Evolutionary conservation across 2,888 invertebrate species (phyloP).

Genomic region (Cryptocephalus primarius): DNA sequence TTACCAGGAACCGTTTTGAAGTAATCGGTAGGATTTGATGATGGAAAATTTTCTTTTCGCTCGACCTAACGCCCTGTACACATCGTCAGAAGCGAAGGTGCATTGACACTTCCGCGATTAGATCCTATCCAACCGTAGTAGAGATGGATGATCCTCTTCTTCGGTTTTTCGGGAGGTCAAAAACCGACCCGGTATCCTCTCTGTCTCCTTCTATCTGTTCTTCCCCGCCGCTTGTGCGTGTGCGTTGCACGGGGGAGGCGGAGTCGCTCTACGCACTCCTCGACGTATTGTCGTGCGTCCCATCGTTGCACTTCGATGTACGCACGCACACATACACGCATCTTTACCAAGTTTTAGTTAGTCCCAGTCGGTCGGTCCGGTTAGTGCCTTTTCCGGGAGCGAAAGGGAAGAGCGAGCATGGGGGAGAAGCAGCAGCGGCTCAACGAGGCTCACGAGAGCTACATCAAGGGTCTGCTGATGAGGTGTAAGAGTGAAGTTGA

Average conservation of each 20-base stretch:
- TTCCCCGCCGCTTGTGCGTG: constrained; percentile 22
- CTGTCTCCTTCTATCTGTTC: constrained; percentile 19
- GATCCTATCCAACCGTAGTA: not conserved
- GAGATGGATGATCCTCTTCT: constrained; percentile 7
- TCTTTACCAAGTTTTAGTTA: not conserved
- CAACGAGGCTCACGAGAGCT: constrained; percentile 21
- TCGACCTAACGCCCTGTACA: too few relatives aligned
- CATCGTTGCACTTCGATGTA: not conserved
- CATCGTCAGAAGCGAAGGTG: not conserved
- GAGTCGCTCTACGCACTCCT: constrained; percentile 23
- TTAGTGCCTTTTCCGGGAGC: constrained; percentile 11
- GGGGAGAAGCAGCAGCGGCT: constrained; percentile 11
- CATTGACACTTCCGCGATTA: constrained; percentile 8
- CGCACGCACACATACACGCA: not conserved
- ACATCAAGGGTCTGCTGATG: constrained; percentile 28
- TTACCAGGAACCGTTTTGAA: too few relatives aligned
- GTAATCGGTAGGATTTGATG: too few relatives aligned
- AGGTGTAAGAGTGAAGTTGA: constrained; percentile 24
- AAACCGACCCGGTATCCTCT: constrained; percentile 28
- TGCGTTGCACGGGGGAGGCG: constrained; percentile 33
- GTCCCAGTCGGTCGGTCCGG: constrained; percentile 1
- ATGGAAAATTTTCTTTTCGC: too few relatives aligned
- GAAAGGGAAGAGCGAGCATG: constrained; percentile 15
- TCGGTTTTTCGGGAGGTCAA: constrained; percentile 29
- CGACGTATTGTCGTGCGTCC: not conserved